Conservation (phyloP, 1,140 invertebrate genomes). For the Drosophila parvula region DNA sequence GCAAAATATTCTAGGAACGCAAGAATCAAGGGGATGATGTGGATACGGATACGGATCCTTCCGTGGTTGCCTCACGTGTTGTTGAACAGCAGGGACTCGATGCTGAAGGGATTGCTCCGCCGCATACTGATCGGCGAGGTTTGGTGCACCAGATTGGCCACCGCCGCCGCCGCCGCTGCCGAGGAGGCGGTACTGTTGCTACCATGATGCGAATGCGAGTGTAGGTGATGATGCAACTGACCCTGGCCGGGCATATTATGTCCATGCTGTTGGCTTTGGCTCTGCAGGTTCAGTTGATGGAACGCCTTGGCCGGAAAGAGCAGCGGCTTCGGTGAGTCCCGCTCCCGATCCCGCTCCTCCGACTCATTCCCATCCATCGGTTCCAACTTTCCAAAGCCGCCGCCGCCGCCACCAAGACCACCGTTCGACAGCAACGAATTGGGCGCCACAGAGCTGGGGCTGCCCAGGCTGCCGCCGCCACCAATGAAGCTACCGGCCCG, state of each 20-base stretch:
- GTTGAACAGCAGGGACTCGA: slow-evolving; percentile 90
- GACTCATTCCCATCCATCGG: slow-evolving; percentile 52
- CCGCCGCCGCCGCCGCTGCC: slow-evolving; percentile 61
- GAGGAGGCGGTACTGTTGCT: slow-evolving; percentile 26
- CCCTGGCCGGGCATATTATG: slow-evolving; percentile 11
- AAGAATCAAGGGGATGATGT: slow-evolving; percentile 9
- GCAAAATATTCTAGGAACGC: slow-evolving; percentile 49
- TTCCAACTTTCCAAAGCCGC: slow-evolving; percentile 33
- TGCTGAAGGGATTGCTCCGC: slow-evolving; percentile 91
- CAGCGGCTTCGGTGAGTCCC: slow-evolving; percentile 59
- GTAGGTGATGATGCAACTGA: slow-evolving; percentile 19
- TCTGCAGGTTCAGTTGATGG: slow-evolving; percentile 74
- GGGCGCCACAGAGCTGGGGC: slow-evolving; percentile 68
- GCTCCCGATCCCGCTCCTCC: slow-evolving; percentile 53
- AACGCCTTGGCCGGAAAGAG: slow-evolving; percentile 74
- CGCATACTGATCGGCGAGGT: slow-evolving; percentile 86
- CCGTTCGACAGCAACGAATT: slow-evolving; percentile 43
- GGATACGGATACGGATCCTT: not conserved
- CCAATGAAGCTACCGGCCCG: slow-evolving; percentile 85
- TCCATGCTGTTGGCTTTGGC: slow-evolving; percentile 39
- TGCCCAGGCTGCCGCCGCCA: slow-evolving; percentile 83
- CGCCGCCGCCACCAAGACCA: slow-evolving; percentile 11
- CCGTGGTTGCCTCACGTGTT: slow-evolving; percentile 86
- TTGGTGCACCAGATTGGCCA: slow-evolving; percentile 83
- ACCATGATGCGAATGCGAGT: slow-evolving; percentile 31